phyloP scores from a whole-genome alignment of 1,140 invertebrate genomes.

The Aphaenogaster rudis region DNA sequence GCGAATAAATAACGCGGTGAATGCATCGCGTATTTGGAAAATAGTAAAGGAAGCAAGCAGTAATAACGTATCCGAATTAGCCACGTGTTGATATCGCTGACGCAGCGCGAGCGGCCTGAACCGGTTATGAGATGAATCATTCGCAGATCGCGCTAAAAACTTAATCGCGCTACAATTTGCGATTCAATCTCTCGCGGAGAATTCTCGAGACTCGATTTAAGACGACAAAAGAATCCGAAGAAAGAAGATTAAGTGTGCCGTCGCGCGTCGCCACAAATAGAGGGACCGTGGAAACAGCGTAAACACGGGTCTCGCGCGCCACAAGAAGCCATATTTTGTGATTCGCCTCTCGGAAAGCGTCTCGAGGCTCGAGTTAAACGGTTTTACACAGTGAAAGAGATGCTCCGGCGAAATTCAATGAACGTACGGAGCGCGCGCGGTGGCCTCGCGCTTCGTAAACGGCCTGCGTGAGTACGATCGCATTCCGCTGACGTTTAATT shows the following conservation, averaged over 20 bases:
- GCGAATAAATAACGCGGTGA: neutral
- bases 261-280: neutral
- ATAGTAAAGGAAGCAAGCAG: neutral
- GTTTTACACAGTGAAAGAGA: neutral
- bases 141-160: constrained; percentile 35
- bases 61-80: neutral
- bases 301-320: neutral
- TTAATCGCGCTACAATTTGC: constrained; percentile 7
- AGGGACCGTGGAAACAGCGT: neutral
- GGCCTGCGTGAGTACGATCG: constrained; percentile 44
- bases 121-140: constrained; percentile 58
- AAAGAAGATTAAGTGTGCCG: no score
- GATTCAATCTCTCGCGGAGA: neutral
- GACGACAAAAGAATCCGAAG: neutral
- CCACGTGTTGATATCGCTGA: constrained; percentile 59
- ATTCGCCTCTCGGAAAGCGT: neutral
- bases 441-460: constrained; percentile 17
- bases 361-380: neutral
- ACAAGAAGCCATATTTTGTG: neutral
- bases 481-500: constrained; percentile 56
- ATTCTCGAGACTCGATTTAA: neutral
- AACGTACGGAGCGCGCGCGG: neutral
- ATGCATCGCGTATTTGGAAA: neutral
- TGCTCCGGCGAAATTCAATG: constrained; percentile 12
- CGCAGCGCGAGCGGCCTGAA: neutral